phyloP scores from a whole-genome alignment of 2,113 vertebrate genomes.

The Gambusia holbrooki region DNA sequence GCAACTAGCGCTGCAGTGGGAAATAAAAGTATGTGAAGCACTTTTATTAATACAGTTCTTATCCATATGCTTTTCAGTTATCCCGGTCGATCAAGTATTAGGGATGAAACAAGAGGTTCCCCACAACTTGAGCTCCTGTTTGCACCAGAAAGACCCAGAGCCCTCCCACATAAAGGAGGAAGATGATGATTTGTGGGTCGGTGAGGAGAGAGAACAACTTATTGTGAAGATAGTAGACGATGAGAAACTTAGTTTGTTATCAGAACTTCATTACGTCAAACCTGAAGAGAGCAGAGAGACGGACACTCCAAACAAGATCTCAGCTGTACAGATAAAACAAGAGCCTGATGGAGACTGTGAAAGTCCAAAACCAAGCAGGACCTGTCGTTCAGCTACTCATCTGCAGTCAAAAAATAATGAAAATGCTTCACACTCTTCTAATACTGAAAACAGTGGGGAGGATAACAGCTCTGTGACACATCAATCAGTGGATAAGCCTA shows the following conservation, averaged over 20 bases:
- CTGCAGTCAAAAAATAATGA: not conserved
- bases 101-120: not conserved
- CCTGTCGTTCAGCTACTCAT: not conserved
- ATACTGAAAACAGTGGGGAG: constrained; percentile 10
- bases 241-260: not conserved
- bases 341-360: not conserved
- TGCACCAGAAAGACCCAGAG: not conserved
- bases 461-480: not conserved
- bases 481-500: not conserved
- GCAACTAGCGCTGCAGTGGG: no score
- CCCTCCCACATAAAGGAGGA: constrained; percentile 1
- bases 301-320: not conserved
- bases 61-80: not conserved
- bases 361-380: constrained; percentile 4
- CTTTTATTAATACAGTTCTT: no score
- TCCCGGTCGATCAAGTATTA: not conserved
- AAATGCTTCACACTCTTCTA: not conserved
- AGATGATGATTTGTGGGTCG: not conserved
- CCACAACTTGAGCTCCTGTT: not conserved
- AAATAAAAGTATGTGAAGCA: no score
- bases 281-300: constrained; percentile 2
- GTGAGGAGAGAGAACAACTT: not conserved
- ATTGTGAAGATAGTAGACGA: constrained; percentile 7
- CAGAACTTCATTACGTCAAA: constrained; percentile 8
- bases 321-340: constrained; percentile 9